phyloP scores from a whole-genome alignment of 1,140 invertebrate species.

The Bombus pascuorum region DNA sequence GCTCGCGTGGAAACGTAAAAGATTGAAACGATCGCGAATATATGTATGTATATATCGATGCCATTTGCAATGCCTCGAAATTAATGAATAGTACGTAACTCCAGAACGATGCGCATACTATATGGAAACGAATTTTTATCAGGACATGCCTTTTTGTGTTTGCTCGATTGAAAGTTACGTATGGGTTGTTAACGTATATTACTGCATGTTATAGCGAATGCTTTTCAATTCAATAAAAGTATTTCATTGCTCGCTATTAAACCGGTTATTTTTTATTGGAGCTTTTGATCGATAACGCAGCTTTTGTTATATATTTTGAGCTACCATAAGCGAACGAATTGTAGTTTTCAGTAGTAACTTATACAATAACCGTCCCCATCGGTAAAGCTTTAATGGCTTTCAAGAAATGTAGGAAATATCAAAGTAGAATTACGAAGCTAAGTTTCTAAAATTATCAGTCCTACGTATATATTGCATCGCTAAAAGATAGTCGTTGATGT shows the following conservation, averaged over 20 bases:
- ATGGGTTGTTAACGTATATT: constrained; percentile 40
- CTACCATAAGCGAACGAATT: background rate
- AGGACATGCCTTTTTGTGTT: constrained; percentile 9
- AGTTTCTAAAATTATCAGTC: background rate
- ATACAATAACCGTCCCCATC: background rate
- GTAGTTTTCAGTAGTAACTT: background rate
- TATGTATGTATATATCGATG: background rate
- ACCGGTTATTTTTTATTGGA: constrained; percentile 20
- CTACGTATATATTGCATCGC: too few relatives aligned
- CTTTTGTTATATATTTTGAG: constrained; percentile 11
- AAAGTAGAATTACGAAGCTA: too few relatives aligned
- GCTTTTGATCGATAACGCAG: constrained; percentile 10
- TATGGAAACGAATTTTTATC: constrained; percentile 31
- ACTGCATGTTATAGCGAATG: constrained; percentile 22
- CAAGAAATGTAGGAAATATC: background rate
- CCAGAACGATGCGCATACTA: background rate
- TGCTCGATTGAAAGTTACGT: constrained; percentile 45
- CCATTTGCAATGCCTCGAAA: constrained; percentile 16
- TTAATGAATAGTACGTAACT: constrained; percentile 18
- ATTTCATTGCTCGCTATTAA: constrained; percentile 38
- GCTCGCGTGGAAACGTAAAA: background rate
- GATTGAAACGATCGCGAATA: background rate
- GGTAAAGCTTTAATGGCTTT: background rate
- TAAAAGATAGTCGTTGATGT: background rate
- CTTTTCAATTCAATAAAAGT: constrained; percentile 34